Evolutionary conservation across 2,888 invertebrate species (phyloP), one percentile per base, ranked within the genome.

Genomic region (Leptopilina drosophilae): DNA sequence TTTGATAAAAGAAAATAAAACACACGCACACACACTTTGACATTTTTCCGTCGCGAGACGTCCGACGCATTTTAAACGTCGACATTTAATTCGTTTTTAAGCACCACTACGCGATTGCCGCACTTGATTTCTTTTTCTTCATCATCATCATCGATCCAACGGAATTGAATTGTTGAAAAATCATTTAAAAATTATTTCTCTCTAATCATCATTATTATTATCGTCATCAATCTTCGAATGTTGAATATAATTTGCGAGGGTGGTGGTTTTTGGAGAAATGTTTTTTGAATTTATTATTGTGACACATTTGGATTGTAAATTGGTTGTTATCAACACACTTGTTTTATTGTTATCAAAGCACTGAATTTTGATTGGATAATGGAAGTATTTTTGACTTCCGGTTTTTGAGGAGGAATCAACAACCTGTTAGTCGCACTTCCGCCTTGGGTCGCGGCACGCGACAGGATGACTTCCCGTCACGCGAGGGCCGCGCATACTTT

Each of bases 361-460:
- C 20, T 20, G 62, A 62, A 62, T 15, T 7, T 33, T 33, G 1
- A 9, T n/a, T 62, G 62, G 9, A 67, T 15, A 11, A 67, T 46
- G 49, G 20, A 14, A 33, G 69, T 33, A 33, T 33, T 33, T 20
- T 33, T 33, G 73, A 73, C 73, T 73, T 73, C 73, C 56, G 73
- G 69, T 73, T 49, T 7, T 42, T 33, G 33, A 4, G 53, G 53
- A 73, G 26, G 69, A 73, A 73, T 73, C 84, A 82, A 56, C 84
- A 84, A 84, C 84, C 84, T 82, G 84, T 84, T 84, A 84, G 82
- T 82, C 75, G 66, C 79, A 78, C 78, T 78, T 78, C 79, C 81
- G 82, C 79, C 81, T 26, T 11, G 40, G 73, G 40, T 73, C 56
- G 73, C 56, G 59, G 42, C 62, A 59, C 65, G 67, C 78, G 76